Evolutionary conservation across 2,113 vertebrate genomes (phyloP).

Genomic region (Pluvialis apricaria): DNA sequence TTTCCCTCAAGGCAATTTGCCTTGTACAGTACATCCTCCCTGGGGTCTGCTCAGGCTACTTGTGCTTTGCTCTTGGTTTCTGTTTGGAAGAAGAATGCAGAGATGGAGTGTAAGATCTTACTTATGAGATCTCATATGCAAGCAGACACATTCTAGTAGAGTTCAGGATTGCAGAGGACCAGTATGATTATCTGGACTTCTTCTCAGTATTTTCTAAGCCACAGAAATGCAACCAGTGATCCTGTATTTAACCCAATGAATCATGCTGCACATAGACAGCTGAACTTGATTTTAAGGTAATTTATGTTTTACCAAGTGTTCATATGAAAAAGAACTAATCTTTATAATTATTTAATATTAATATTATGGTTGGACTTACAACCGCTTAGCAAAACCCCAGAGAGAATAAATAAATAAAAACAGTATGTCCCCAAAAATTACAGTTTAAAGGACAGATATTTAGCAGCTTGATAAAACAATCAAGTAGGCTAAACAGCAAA

Average conservation of each 20-base stretch:
- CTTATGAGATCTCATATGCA: neutral
- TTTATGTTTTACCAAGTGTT: neutral
- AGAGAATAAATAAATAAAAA: neutral
- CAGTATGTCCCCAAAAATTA: neutral
- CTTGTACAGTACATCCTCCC: neutral
- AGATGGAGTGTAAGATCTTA: neutral
- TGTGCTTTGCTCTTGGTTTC: neutral
- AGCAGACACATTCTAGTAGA: neutral
- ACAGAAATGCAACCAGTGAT: neutral
- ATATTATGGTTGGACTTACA: neutral
- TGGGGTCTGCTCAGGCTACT: neutral
- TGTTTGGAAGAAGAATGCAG: neutral
- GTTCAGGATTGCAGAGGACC: neutral
- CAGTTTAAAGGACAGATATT: neutral
- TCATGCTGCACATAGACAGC: neutral
- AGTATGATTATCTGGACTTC: neutral
- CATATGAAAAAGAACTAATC: neutral
- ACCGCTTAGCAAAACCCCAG: neutral
- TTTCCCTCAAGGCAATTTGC: neutral
- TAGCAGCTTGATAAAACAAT: neutral
- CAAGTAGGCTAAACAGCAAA: neutral
- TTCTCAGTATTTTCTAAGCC: neutral
- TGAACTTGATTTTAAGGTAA: neutral
- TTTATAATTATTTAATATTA: neutral
- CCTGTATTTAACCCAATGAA: neutral